Percentiles rank a stretch among this genome's conserved stretches.
phyloP scores from a whole-genome alignment of 2,113 vertebrate genomes.

The Murina feae region DNA sequence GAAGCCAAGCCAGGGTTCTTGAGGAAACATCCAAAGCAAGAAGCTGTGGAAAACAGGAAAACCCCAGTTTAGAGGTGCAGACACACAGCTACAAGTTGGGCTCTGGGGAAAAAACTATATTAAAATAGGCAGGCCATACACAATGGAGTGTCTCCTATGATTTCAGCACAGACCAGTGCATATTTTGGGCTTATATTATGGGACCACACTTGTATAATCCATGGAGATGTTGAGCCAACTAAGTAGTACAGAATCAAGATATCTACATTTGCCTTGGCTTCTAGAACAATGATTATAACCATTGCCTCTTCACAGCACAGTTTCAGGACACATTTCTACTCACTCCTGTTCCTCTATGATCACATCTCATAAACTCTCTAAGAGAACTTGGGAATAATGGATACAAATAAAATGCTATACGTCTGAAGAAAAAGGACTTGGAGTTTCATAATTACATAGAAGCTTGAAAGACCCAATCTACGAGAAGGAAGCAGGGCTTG shows the following conservation, averaged over 20 bases:
- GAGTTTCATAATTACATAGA: not conserved
- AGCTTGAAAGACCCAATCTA: not conserved
- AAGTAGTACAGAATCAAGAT: not conserved
- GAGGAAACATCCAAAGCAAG: not conserved
- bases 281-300: not conserved
- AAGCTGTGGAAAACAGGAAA: not conserved
- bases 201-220: not conserved
- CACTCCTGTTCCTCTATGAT: not conserved
- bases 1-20: not conserved
- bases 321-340: not conserved
- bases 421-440: not conserved
- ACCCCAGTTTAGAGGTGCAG: not conserved
- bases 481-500: not conserved
- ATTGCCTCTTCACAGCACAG: not conserved
- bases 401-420: not conserved
- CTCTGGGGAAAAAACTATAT: not conserved
- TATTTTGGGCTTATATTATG: not conserved
- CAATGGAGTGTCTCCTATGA: too few species aligned
- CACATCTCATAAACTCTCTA: not conserved
- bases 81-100: not conserved
- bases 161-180: not conserved
- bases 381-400: not conserved
- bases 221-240: not conserved
- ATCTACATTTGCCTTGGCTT: not conserved
- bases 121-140: not conserved